A percentile compares a stretch with the other conserved stretches of the same genome.
phyloP scores from a whole-genome alignment of 2,888 invertebrate species.

The Lasioglossum calceatum region DNA sequence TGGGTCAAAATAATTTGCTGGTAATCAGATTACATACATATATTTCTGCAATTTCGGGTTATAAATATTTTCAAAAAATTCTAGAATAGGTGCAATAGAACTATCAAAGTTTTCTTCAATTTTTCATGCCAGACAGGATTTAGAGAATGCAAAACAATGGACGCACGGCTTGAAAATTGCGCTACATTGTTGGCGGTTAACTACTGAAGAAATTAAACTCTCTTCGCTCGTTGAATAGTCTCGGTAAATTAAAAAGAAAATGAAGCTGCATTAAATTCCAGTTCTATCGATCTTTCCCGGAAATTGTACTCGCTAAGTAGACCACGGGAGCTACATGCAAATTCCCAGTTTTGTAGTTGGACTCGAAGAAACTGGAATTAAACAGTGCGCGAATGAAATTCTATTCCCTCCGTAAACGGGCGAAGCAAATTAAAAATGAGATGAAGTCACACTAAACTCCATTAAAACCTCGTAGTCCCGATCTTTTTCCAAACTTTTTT shows the following conservation, averaged over 20 bases:
- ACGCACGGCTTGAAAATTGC: neutral
- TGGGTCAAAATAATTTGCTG: no score
- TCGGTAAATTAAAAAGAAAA: conserved; percentile 8
- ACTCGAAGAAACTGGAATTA: conserved; percentile 13
- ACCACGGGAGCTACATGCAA: neutral
- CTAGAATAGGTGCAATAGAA: neutral
- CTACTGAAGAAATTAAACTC: neutral
- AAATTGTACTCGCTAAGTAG: conserved; percentile 2
- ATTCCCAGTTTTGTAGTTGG: neutral
- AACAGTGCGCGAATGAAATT: conserved; percentile 4
- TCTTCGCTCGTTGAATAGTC: neutral
- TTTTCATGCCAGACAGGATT: neutral
- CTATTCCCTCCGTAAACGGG: neutral
- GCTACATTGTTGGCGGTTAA: neutral
- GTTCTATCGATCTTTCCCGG: conserved; percentile 1
- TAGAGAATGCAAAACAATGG: neutral
- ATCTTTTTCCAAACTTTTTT: neutral
- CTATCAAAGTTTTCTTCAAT: no score
- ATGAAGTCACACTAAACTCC: neutral
- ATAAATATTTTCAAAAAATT: neutral
- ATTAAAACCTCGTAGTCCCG: neutral
- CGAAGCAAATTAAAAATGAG: neutral
- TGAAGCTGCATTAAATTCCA: conserved; percentile 4
- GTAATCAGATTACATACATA: neutral
- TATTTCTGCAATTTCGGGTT: neutral